Evolutionary conservation across 2,888 invertebrate species (phyloP).

Genomic region (Gari tellinella): DNA sequence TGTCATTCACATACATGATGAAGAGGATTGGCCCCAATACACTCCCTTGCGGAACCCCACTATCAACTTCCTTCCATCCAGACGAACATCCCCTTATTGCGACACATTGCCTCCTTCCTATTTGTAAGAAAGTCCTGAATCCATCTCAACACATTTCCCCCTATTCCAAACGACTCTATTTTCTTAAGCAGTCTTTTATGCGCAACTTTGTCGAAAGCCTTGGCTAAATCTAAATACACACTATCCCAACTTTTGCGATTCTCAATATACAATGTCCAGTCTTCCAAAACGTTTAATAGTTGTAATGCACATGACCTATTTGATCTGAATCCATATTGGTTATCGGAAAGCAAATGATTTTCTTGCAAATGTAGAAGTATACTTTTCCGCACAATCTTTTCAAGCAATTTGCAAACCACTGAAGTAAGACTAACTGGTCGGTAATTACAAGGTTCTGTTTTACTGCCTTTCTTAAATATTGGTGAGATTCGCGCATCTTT

Average conservation of each 20-base stretch:
- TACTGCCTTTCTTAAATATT: conserved; percentile 12
- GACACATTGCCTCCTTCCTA: conserved; percentile 1
- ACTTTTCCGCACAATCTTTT: conserved; percentile 9
- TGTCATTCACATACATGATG: conserved; percentile 7
- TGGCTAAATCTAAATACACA: conserved; percentile 26
- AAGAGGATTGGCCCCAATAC: conserved; percentile 12
- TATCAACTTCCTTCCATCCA: neutral
- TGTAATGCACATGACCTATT: conserved; percentile 21
- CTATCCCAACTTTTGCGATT: neutral
- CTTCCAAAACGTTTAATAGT: conserved; percentile 21
- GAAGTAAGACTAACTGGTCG: conserved; percentile 20
- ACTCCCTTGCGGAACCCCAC: conserved; percentile 19
- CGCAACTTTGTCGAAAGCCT: conserved; percentile 25
- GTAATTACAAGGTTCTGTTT: conserved; percentile 16
- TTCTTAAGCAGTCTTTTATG: conserved; percentile 12
- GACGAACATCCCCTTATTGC: too few species aligned
- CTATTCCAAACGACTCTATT: conserved; percentile 12
- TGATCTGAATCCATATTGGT: conserved; percentile 29
- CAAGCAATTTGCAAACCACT: conserved; percentile 14
- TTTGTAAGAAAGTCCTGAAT: conserved; percentile 9
- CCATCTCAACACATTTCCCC: conserved; percentile 9
- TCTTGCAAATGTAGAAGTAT: conserved; percentile 2
- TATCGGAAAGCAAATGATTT: conserved; percentile 20
- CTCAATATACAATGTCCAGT: conserved; percentile 23
- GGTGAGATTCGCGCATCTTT: conserved; percentile 6